phyloP scores from a whole-genome alignment of 92 coral and sea anemone genomes.

The Metridium senile region DNA sequence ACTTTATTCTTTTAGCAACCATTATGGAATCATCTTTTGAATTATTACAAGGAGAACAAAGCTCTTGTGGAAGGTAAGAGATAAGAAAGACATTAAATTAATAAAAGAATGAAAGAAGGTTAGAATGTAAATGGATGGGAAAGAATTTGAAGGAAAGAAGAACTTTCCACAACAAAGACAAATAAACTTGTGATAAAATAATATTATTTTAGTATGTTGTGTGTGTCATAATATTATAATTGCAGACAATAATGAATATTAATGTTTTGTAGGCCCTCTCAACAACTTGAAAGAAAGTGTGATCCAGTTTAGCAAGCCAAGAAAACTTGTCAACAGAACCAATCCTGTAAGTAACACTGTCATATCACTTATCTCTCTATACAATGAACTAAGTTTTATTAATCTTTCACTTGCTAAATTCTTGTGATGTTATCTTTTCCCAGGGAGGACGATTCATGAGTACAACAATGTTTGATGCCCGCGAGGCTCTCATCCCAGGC shows the following conservation, averaged over 20 bases:
- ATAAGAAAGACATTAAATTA: background rate
- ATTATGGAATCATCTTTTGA: conserved; percentile 95
- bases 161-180: no score
- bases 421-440: background rate
- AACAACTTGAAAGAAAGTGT: conserved; percentile 98
- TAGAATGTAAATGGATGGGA: no score
- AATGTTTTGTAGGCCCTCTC: conserved; percentile 73
- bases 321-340: conserved; percentile 96
- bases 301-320: conserved; percentile 99
- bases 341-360: conserved; percentile 72
- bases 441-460: conserved; percentile 99
- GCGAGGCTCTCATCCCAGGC: conserved; percentile 96
- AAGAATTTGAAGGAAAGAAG: no score
- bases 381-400: background rate
- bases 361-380: background rate
- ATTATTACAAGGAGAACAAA: conserved; percentile 98
- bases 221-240: no score
- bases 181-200: no score
- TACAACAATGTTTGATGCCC: conserved; percentile 98
- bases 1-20: conserved; percentile 77
- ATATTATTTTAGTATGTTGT: no score
- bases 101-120: background rate
- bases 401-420: background rate
- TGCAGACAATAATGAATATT: background rate
- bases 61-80: conserved; percentile 91